These are phyloP conservation scores for Archivesica marissinica DNA, from an alignment of 1,140 invertebrate genomes.

Conservation along the genomic window DNA sequence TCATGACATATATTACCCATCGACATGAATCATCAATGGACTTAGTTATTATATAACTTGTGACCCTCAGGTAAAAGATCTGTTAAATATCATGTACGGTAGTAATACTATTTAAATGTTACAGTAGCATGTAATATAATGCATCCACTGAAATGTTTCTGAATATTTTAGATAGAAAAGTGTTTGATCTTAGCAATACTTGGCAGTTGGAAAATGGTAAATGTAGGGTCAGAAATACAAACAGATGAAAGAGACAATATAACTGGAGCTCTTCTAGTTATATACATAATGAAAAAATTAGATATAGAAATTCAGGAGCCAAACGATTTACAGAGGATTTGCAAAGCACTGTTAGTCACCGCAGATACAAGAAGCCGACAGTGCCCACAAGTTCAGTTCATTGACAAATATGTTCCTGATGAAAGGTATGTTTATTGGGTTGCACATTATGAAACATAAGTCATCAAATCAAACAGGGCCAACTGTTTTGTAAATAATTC, in stretches of 20 bases:
- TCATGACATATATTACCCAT: too few relatives aligned
- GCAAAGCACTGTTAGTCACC: constrained; percentile 1
- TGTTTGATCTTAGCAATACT: background rate
- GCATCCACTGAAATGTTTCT: too few relatives aligned
- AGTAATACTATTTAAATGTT: too few relatives aligned
- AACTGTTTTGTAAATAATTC: too few relatives aligned
- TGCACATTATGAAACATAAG: too few relatives aligned
- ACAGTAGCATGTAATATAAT: too few relatives aligned
- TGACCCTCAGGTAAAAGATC: too few relatives aligned
- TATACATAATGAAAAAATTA: background rate
- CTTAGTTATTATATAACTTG: too few relatives aligned
- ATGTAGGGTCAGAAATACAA: background rate
- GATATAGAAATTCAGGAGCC: background rate
- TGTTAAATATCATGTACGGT: too few relatives aligned
- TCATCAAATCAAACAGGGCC: too few relatives aligned
- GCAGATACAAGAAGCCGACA: background rate
- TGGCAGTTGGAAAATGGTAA: background rate
- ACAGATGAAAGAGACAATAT: background rate
- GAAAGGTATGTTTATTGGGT: constrained; percentile 3
- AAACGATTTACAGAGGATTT: background rate
- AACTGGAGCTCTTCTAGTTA: background rate
- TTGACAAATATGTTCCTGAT: background rate
- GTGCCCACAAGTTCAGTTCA: background rate
- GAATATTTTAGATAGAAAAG: constrained; percentile 11
- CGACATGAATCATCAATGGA: too few relatives aligned